Evolutionary conservation across 1,140 invertebrate genomes (phyloP).

Genomic region (Musca vetustissima): DNA sequence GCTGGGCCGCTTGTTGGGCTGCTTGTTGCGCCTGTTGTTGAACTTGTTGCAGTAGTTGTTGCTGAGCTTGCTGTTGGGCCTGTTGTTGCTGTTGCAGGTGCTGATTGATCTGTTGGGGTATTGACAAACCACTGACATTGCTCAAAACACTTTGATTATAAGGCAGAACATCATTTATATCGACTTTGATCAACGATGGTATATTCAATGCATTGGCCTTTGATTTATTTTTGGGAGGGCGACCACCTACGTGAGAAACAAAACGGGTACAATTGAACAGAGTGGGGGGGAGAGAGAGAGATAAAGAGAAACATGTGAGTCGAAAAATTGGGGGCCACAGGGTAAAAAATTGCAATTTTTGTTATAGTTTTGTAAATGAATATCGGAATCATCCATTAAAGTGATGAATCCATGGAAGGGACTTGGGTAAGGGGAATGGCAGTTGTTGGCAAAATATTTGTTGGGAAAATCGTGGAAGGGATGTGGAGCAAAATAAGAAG

Average conservation of each 20-base stretch:
- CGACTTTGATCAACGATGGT: conserved; percentile 44
- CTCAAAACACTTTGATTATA: conserved; percentile 51
- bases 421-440: too few species aligned
- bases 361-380: too few species aligned
- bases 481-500: too few species aligned
- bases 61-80: conserved; percentile 30
- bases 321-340: neutral
- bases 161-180: conserved; percentile 49
- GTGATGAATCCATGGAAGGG: too few species aligned
- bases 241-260: conserved; percentile 36
- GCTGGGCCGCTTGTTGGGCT: conserved; percentile 32
- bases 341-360: neutral
- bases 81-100: conserved; percentile 46
- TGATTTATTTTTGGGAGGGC: conserved; percentile 51
- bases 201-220: conserved; percentile 30
- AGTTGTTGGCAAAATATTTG: too few species aligned
- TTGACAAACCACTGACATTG: conserved; percentile 50
- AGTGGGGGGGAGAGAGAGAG: neutral
- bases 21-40: conserved; percentile 37
- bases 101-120: conserved; percentile 53
- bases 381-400: too few species aligned
- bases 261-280: neutral
- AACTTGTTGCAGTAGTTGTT: conserved; percentile 34
- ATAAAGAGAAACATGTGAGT: neutral
- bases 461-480: too few species aligned